Conservation (phyloP, 2,797 vertebrate species). For the Cetoscarus ocellatus region DNA sequence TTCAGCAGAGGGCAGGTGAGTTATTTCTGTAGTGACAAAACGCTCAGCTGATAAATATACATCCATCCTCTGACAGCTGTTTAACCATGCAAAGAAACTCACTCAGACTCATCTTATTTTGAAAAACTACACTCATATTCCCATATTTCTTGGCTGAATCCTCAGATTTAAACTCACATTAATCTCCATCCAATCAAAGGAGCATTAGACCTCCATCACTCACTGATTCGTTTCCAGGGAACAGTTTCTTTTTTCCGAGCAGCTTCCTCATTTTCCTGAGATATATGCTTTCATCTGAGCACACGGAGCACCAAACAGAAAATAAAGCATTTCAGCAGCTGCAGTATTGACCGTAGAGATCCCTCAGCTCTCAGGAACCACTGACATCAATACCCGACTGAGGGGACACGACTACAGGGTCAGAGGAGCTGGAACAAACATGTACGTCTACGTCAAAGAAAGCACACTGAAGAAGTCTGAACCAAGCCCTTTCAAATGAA, state of each 20-base stretch:
- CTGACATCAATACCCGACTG: constrained; percentile 11
- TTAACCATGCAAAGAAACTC: too few species aligned
- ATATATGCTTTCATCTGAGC: neutral
- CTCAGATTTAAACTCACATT: neutral
- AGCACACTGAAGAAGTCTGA: too few species aligned
- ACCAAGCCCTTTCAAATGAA: too few species aligned
- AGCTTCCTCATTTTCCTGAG: neutral
- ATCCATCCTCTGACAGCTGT: too few species aligned
- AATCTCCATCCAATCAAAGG: neutral
- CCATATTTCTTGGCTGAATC: too few species aligned
- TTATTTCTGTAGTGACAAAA: too few species aligned
- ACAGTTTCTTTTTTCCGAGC: neutral
- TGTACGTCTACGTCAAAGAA: neutral
- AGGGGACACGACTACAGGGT: neutral
- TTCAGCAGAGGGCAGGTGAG: too few species aligned
- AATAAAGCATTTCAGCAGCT: constrained; percentile 2
- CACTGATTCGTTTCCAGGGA: constrained; percentile 4
- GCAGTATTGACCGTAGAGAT: constrained; percentile 15
- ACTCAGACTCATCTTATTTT: too few species aligned
- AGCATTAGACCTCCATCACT: neutral
- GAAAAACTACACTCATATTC: too few species aligned
- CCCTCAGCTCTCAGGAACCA: neutral
- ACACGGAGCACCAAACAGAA: neutral
- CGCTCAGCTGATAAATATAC: too few species aligned
- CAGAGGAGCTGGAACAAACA: neutral